Conservation (phyloP, 1,140 invertebrate species). For the Spodoptera frugiperda region DNA sequence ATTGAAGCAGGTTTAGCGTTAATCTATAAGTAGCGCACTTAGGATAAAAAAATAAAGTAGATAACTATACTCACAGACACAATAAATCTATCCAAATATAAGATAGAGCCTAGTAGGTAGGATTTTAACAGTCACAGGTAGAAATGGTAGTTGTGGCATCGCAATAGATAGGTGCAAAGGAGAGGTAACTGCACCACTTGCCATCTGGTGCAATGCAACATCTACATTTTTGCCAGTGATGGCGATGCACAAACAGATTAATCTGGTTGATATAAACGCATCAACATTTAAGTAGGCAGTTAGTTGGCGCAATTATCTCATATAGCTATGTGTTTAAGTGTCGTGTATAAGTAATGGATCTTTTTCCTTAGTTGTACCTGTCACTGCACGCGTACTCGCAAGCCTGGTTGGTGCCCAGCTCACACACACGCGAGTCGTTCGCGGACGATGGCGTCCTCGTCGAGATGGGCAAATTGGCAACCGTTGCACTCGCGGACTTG, state of each 20-base stretch:
- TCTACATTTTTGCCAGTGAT: too few species aligned
- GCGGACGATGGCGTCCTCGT: slow-evolving; percentile 87
- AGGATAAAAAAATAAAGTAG: too few species aligned
- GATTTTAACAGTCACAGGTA: too few species aligned
- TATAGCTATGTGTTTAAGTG: not conserved
- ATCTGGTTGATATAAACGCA: not conserved
- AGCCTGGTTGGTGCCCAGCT: slow-evolving; percentile 90
- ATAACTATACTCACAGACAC: too few species aligned
- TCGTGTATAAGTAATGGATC: not conserved
- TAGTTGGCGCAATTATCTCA: slow-evolving; percentile 5
- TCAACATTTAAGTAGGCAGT: not conserved
- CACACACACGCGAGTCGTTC: slow-evolving; percentile 86
- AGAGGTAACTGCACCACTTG: too few species aligned
- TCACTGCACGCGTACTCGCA: slow-evolving; percentile 94
- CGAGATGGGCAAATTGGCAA: slow-evolving; percentile 88
- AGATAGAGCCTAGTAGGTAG: not conserved
- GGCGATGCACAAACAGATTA: not conserved
- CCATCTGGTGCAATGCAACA: too few species aligned
- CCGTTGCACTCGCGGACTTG: slow-evolving; percentile 86
- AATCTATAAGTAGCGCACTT: too few species aligned
- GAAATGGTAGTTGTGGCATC: too few species aligned
- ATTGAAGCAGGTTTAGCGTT: not conserved
- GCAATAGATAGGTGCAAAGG: too few species aligned
- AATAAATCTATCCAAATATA: not conserved
- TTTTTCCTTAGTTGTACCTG: slow-evolving; percentile 87